Base-by-base conservation (phyloP, 2,888 invertebrate species). In the Euzetes globulus region DNA sequence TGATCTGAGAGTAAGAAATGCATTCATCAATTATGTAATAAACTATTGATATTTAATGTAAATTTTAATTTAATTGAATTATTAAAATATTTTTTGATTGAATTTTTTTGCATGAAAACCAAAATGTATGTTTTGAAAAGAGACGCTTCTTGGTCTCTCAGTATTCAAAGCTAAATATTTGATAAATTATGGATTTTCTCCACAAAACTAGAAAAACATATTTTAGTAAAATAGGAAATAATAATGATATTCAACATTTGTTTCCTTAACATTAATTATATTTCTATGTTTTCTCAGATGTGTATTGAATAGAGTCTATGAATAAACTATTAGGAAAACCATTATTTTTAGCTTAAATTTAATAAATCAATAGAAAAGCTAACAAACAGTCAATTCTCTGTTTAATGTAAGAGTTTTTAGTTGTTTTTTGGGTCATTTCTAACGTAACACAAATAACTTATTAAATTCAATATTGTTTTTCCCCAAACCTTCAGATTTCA, bases 211-310 rank as follows among this genome's bases (percentile, higher is more conserved):
- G 4, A 33, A 33, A 33, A 6, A 9, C 33, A 33, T 33, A 6
- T 33, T 6, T 6, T 4, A 33, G 33, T 4, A 52, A 19, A 52
- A 55, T 55, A 55, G 55, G 27, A 55, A 55, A 55, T 19, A 22
- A 52, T 55, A 55, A 55, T 55, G 1, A 55, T 25, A 55, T 55
- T 55, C 55, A 55, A 11, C 55, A 55, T 55, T 25, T n/a, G 52
- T 55, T 55, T 55, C 55, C 55, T 55, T 55, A 55, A 55, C 55
- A 55, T 55, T 55, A 55, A 55, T 55, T 55, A 55, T 55, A 13
- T 55, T 25, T 25, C 15, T 55, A 9, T 55, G 6, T 17, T 47
- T 47, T n/a, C n/a, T 47, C 47, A 52, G 15, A n/a, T 19, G 19
- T 52, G n/a, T 6, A n/a, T n/a, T 17, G 47, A 17, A 7, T 25